Evolutionary conservation across 1,140 invertebrate species (phyloP).

Genomic region (Ceratina calcarata): DNA sequence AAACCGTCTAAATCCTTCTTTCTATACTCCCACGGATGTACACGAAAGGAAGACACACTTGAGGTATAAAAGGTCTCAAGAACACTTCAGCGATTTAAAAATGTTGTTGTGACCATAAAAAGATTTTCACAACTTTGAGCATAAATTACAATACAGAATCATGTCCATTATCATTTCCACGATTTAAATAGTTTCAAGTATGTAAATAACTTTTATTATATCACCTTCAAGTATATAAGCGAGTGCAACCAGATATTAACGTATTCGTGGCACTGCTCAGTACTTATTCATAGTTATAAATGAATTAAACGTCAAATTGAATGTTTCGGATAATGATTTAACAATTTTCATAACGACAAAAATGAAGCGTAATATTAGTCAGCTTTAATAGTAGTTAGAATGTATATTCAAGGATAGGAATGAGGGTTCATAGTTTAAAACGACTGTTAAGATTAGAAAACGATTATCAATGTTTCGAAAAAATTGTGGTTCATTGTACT

Average conservation of each 20-base stretch:
- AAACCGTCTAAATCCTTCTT: background rate
- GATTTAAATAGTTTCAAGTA: background rate
- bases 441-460: slow-evolving; percentile 45
- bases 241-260: background rate
- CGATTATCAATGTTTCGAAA: slow-evolving; percentile 52
- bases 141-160: background rate
- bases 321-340: background rate
- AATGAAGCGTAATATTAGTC: background rate
- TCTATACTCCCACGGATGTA: background rate
- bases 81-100: background rate
- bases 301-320: background rate
- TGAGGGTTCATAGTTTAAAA: slow-evolving; percentile 43
- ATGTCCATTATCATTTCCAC: background rate
- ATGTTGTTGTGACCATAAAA: background rate
- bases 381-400: slow-evolving; percentile 7
- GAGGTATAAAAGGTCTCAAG: background rate
- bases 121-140: background rate
- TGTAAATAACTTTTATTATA: too few species aligned
- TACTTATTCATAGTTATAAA: background rate
- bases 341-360: slow-evolving; percentile 1
- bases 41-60: too few species aligned
- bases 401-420: slow-evolving; percentile 17
- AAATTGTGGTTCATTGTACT: slow-evolving; percentile 57
- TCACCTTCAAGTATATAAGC: background rate
- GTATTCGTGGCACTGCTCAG: background rate